A percentile compares a stretch with the other conserved stretches of the same genome.
Evolutionary conservation across 1,140 invertebrate species (phyloP).

Genomic region (Teleogryllus occipitalis): DNA sequence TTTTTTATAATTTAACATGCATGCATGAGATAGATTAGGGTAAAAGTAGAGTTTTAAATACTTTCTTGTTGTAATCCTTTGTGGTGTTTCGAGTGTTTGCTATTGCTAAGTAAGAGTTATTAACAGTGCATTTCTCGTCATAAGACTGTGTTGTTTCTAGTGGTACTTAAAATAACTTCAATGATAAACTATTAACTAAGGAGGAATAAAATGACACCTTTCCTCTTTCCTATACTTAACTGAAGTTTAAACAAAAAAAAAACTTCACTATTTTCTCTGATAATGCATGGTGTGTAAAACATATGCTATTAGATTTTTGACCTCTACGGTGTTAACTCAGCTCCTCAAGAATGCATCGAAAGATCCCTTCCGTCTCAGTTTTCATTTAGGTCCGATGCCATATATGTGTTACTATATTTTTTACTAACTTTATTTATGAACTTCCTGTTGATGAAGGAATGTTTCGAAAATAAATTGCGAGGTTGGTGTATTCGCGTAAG

Average conservation of each 20-base stretch:
- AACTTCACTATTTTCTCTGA: not conserved
- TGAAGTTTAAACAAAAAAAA: not conserved
- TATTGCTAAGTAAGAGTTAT: not conserved
- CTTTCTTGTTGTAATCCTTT: constrained; percentile 5
- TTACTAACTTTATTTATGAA: too few relatives aligned
- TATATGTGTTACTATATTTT: too few relatives aligned
- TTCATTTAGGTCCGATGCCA: too few relatives aligned
- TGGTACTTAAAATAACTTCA: not conserved
- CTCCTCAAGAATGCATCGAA: not conserved
- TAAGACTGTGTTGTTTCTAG: not conserved
- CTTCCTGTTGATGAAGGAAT: too few relatives aligned
- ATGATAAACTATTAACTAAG: not conserved
- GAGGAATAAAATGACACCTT: not conserved
- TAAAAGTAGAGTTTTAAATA: constrained; percentile 2
- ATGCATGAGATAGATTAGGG: not conserved
- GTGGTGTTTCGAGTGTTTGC: not conserved
- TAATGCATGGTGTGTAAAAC: not conserved
- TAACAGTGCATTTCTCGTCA: not conserved
- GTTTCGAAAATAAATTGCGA: too few relatives aligned
- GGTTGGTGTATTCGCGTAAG: too few relatives aligned
- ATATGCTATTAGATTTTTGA: not conserved
- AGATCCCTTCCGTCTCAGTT: not conserved
- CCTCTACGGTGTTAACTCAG: not conserved
- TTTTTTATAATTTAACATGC: not conserved
- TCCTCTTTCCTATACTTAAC: not conserved